Evolutionary conservation across 2,113 vertebrate species (phyloP), one percentile per base, ranked within the genome.

Genomic region (Sciurus niger): DNA sequence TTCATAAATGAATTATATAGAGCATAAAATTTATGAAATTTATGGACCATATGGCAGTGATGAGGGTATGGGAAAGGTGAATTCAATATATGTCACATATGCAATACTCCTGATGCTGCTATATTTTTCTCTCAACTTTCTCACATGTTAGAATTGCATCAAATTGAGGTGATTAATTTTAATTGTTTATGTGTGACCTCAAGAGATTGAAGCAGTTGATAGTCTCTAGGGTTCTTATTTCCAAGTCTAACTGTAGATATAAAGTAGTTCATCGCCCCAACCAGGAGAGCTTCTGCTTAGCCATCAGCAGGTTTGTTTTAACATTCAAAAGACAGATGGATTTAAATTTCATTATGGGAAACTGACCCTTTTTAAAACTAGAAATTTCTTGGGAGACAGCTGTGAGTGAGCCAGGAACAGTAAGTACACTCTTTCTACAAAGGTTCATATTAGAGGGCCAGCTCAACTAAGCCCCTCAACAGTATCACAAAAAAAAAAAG

Each of bases 271-370:
- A 1, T 6, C 2, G 18, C 20, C 5, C 3, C 58, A 51, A 30
- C 6, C 8, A 84, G 5, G 34, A 84, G 32, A 77, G 30, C 11
- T 10, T 14, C 20, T 43, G 2, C 34, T 77, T 72, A 37, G 28
- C 9, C 84, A 48, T 43, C 5, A 63, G 30, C 78, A 96, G 72
- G 84, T 97, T 89, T 93, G 87, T 37, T 84, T 83, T 67, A 43
- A 70, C 14, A 37, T 55, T 96, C 8, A 78, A 76, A 88, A 80
- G 3, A 34, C 6, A 77, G 32, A 16, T 18, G 79, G 13, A 51
- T 20, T 37, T 78, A 51, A 65, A 34, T 55, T 73, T 93, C 7
- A 22, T 2, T 34, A 3, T 46, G n/a, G 12, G 6, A 9, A 58
- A 55, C 0, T 25, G 25, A 20, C 0, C 51, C 16, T 1, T 73